Evolutionary conservation across 2,113 vertebrate species (phyloP).

Genomic region (Chrysochloris asiatica): DNA sequence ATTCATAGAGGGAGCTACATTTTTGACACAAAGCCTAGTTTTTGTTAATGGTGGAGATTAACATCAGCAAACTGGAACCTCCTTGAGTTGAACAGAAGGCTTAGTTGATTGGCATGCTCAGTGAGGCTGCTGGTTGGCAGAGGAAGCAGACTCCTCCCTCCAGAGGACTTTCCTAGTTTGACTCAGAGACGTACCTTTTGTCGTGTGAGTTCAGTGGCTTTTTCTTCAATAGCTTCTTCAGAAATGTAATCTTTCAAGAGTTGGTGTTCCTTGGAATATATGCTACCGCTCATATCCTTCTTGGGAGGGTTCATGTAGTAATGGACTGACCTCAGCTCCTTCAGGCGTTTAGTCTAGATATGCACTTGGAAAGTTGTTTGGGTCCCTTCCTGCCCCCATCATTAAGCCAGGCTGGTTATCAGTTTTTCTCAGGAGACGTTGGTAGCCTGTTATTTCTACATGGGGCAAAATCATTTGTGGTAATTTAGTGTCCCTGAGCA

Average conservation of each 20-base stretch:
- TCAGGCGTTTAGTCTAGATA: conserved; percentile 26
- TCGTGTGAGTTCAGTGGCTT: not conserved
- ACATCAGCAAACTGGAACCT: not conserved
- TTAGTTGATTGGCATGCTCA: not conserved
- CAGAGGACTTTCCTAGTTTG: not conserved
- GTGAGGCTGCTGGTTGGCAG: not conserved
- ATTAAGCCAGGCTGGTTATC: conserved; percentile 26
- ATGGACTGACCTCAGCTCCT: not conserved
- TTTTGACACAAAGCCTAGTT: conserved; percentile 28
- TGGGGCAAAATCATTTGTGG: not conserved
- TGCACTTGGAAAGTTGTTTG: not conserved
- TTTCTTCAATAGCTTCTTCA: conserved; percentile 27
- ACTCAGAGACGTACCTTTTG: not conserved
- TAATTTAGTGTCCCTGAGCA: not conserved
- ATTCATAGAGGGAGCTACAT: not conserved
- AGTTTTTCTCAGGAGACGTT: conserved; percentile 50
- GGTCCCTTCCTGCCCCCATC: not conserved
- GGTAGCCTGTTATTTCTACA: not conserved
- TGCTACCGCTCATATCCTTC: not conserved
- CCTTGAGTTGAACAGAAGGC: not conserved
- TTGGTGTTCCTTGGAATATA: not conserved
- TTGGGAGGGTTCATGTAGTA: not conserved
- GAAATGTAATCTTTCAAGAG: not conserved
- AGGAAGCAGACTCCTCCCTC: not conserved
- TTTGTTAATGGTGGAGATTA: not conserved